These are phyloP conservation scores for Thecocarcelia acutangulata DNA, from an alignment of 2,888 invertebrate species.

Conservation along the genomic window DNA sequence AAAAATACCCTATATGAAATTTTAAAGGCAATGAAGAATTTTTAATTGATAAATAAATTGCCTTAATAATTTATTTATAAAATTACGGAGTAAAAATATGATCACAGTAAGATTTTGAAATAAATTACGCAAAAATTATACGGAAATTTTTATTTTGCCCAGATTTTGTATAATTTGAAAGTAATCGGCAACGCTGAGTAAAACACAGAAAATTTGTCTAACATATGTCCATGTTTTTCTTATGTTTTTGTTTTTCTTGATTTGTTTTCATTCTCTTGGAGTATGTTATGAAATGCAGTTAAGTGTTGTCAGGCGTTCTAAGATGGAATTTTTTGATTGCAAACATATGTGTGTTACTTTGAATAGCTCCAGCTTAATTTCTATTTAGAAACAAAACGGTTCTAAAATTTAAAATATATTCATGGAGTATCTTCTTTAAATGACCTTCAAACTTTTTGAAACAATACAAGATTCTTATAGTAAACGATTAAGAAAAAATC, in stretches of 20 bases:
- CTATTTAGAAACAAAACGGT: too few relatives aligned
- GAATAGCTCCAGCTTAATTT: neutral
- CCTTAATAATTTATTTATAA: too few relatives aligned
- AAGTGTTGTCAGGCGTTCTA: conserved; percentile 42
- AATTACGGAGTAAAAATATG: too few relatives aligned
- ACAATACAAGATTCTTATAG: neutral
- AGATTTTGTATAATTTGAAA: too few relatives aligned
- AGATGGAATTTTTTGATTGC: neutral
- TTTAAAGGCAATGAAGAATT: too few relatives aligned
- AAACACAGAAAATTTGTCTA: conserved; percentile 32
- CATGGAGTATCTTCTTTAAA: conserved; percentile 19
- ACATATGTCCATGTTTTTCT: conserved; percentile 37
- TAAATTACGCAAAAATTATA: too few relatives aligned
- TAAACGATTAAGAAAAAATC: conserved; percentile 7
- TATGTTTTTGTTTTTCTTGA: neutral
- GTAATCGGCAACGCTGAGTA: too few relatives aligned
- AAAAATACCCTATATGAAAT: too few relatives aligned
- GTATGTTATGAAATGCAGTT: neutral
- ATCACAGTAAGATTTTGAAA: too few relatives aligned
- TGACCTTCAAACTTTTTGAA: conserved; percentile 59
- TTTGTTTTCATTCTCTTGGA: neutral
- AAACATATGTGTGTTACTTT: neutral
- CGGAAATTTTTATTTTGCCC: too few relatives aligned
- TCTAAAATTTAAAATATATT: neutral
- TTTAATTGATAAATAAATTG: too few relatives aligned